These are phyloP conservation scores for Lepidocyrtinus sp. DNA, from an alignment of 2,888 invertebrate genomes.

Conservation along the genomic window DNA sequence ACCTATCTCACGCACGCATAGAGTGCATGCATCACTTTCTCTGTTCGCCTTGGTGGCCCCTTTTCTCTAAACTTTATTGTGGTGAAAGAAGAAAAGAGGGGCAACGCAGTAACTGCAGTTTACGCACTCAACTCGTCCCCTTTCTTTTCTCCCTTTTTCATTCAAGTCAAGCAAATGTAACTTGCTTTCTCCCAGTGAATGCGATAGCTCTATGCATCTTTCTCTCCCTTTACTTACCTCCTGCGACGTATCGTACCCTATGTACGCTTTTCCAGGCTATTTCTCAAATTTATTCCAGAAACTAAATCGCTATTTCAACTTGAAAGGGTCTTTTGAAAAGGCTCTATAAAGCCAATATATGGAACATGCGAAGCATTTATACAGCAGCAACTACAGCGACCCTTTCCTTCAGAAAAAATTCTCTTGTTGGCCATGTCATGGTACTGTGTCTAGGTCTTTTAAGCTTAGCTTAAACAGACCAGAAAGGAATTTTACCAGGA, in stretches of 20 bases:
- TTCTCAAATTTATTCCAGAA: too few species aligned
- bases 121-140: neutral
- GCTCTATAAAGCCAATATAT: neutral
- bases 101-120: slow-evolving; percentile 49
- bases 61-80: slow-evolving; percentile 45
- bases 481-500: neutral
- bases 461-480: slow-evolving; percentile 6
- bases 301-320: too few species aligned
- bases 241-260: neutral
- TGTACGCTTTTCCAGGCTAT: neutral
- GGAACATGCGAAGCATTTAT: neutral
- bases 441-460: slow-evolving; percentile 59
- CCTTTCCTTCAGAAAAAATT: neutral
- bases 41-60: slow-evolving; percentile 57
- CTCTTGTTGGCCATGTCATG: slow-evolving; percentile 55
- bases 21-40: neutral
- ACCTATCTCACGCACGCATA: slow-evolving; percentile 9
- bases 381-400: neutral
- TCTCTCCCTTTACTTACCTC: slow-evolving; percentile 18
- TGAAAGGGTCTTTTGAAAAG: neutral
- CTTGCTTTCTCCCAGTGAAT: slow-evolving; percentile 26
- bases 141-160: slow-evolving; percentile 27
- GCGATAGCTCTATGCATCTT: too few species aligned
- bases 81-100: slow-evolving; percentile 47
- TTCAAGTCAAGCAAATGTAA: neutral